Conservation (phyloP, 2,888 invertebrate species). For the Macrosoma leucophasiata region DNA sequence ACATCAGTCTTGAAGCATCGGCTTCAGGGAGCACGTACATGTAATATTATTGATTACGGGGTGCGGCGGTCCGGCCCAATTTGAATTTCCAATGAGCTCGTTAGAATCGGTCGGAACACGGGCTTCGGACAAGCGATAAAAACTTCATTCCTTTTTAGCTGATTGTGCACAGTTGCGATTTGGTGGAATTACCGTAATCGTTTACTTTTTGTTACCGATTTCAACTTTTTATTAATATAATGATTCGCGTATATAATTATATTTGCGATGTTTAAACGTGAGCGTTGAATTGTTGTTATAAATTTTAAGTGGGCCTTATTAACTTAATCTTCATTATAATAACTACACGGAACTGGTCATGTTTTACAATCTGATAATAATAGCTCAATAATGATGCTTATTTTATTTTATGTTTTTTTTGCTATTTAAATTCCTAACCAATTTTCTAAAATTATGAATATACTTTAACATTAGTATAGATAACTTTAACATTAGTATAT, state of each 20-base stretch:
- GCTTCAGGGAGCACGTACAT: conserved; percentile 68
- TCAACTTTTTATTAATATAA: conserved; percentile 16
- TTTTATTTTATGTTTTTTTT: too few species aligned
- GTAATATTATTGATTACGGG: conserved; percentile 74
- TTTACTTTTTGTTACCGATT: conserved; percentile 37
- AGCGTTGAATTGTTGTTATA: too few species aligned
- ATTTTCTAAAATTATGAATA: too few species aligned
- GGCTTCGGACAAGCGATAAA: conserved; percentile 54
- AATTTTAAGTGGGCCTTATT: too few species aligned
- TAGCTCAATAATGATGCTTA: too few species aligned
- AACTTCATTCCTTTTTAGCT: conserved; percentile 55
- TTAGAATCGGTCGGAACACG: conserved; percentile 58
- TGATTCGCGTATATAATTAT: conserved; percentile 1
- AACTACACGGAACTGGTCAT: too few species aligned
- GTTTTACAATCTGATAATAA: too few species aligned
- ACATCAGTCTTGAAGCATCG: conserved; percentile 35
- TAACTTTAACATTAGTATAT: too few species aligned
- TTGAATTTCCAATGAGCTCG: conserved; percentile 75
- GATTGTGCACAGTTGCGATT: conserved; percentile 49
- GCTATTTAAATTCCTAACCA: too few species aligned
- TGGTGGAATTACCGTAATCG: conserved; percentile 42
- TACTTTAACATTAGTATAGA: too few species aligned
- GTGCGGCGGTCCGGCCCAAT: conserved; percentile 61
- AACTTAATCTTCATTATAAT: too few species aligned
- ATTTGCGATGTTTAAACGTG: too few species aligned